Evolutionary conservation across 2,113 vertebrate genomes (phyloP), one percentile per base, ranked within the genome.

Genomic region (Carassius auratus): DNA sequence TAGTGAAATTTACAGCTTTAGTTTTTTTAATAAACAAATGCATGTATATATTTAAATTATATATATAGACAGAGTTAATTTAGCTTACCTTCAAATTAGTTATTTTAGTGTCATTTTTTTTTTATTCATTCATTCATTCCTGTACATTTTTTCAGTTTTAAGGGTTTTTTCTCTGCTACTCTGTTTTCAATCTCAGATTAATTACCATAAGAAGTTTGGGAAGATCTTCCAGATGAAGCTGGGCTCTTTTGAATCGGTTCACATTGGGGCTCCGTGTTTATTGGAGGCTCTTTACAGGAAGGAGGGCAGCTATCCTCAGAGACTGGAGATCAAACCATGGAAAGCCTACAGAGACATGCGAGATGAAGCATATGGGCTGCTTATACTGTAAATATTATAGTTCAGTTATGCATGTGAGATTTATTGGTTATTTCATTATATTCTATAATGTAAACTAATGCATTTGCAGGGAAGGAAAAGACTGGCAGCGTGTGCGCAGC

Each of bases 281-380:
- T 84, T 99, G 90, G 97, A 99, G 91, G 95, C 96, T 45, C 95
- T 99, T 48, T 98, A 96, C 88, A 95, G 98, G 84, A 94, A 94
- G 13, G 98, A 99, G 92, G 92, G 96, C 68, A 92, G 78, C n/a
- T 94, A 95, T 84, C 98, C 98, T 0, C 96, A 97, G 93, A 95
- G 98, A 19, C 95, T 99, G 50, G 97, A 98, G 92, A 97, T 99
- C 94, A 98, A 97, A 86, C 98, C 98, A 0, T 99, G 98, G 98
- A 99, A 97, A 92, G 98, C 97, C 15, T 99, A 99, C 91, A 95
- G 98, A 64, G 97, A 99, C 91, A 89, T 97, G 57, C 93, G 98
- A 19, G 73, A 94, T 77, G 98, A 99, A 81, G 96, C 96, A 79
- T 99, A 99, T 78, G 98, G 98, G 38, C 95, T 99, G 62, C 95